Base-by-base conservation (phyloP, 2,797 vertebrate species). In the Siniperca scherzeri region DNA sequence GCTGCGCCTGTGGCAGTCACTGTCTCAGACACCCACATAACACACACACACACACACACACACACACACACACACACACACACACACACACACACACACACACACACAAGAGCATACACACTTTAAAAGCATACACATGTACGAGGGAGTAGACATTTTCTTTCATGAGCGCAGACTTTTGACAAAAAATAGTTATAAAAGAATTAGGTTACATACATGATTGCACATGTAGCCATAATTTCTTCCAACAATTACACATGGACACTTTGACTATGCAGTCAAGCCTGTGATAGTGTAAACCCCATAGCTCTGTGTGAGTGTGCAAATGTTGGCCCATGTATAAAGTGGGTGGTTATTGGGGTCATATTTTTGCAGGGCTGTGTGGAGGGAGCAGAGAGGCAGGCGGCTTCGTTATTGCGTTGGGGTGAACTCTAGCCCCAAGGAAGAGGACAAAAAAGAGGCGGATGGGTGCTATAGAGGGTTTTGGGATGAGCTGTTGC, bases 1-100 rank as follows among this genome's bases (percentile, higher is more conserved):
- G 92, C 92, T 94, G 90, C 12, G 92, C 93, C 91, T 80, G 83
- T 94, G 88, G 91, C 89, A 90, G 79, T 80, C 86, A 90, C 76
- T 89, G 87, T 92, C 85, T 88, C 87, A 80, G 79, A 86, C 84
- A 85, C 78, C n/a, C 73, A 76, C 68, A 77, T 64, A 74, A 74
- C 71, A 87, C 73, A 77, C 81, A 72, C 73, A 61, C 69, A 62
- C 66, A 68, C 66, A 9, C 40, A 40, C 50, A 38, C 62, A 44
- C 57, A 27, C 52, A 22, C 53, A 48, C 50, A 55, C 57, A 72
- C 57, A 74, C 56, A 79, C 61, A 70, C 77, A 82, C 70, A 66
- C 64, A 62, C 36, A 25, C 21, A n/a, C 12, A 38, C 19, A 8
- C 40, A 2, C 33, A 11, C 19, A 22, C 36, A 11, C 64, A 60